A percentile compares a stretch with the other conserved stretches of the same genome.
These are phyloP conservation scores for Ageneiosus marmoratus DNA, from an alignment of 2,113 vertebrate genomes.

Conservation along the genomic window DNA sequence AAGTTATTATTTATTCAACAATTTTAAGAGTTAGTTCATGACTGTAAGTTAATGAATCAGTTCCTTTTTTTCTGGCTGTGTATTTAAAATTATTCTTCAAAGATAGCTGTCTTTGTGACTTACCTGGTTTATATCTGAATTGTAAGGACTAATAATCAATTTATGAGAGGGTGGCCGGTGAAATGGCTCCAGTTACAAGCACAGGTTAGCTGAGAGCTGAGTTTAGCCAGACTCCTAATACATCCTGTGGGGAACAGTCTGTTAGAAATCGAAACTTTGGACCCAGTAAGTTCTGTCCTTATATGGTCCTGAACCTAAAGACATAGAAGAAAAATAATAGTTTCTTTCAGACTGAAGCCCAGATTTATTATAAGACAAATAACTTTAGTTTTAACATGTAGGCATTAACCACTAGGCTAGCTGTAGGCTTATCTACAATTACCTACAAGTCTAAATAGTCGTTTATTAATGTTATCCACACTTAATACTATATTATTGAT, in stretches of 20 bases:
- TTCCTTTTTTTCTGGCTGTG: neutral
- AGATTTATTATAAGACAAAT: neutral
- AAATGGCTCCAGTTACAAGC: neutral
- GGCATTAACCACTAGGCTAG: neutral
- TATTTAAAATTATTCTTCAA: neutral
- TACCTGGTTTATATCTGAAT: constrained; percentile 17
- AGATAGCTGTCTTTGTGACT: neutral
- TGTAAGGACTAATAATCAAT: constrained; percentile 24
- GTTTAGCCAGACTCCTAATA: constrained; percentile 10
- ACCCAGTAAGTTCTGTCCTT: constrained; percentile 9
- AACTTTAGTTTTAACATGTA: neutral
- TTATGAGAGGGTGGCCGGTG: constrained; percentile 5
- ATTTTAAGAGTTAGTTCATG: neutral
- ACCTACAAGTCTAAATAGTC: neutral
- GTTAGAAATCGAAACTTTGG: constrained; percentile 14
- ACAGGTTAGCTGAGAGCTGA: neutral
- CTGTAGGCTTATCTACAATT: neutral
- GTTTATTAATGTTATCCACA: neutral
- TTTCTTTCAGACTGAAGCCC: neutral
- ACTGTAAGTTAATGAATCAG: neutral
- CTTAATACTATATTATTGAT: neutral
- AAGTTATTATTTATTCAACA: neutral
- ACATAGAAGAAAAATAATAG: neutral
- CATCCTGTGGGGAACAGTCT: constrained; percentile 7
- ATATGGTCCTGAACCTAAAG: constrained; percentile 6